phyloP scores from a whole-genome alignment of 2,888 invertebrate genomes.

The Athalia circularis region DNA sequence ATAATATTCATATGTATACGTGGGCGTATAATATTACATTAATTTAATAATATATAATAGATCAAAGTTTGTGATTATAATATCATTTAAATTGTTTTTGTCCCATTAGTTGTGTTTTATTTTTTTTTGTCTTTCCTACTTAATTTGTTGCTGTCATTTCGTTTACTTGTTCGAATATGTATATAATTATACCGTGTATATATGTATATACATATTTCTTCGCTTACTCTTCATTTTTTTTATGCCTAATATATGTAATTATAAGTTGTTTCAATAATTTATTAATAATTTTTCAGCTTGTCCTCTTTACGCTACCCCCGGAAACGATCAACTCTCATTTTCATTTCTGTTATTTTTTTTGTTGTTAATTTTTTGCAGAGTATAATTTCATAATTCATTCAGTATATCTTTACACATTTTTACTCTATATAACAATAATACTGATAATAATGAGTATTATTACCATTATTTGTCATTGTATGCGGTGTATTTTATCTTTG shows the following conservation, averaged over 20 bases:
- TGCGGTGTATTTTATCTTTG: background rate
- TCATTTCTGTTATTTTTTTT: background rate
- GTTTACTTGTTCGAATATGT: background rate
- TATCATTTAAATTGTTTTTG: constrained; percentile 44
- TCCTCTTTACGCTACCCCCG: too few species aligned
- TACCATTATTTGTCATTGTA: background rate
- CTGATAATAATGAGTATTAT: background rate
- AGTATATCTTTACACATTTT: background rate
- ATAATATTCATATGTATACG: background rate
- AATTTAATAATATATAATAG: constrained; percentile 14
- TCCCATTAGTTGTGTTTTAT: too few species aligned
- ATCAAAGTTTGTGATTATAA: constrained; percentile 74
- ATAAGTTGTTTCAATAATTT: too few species aligned
- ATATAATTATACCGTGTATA: background rate
- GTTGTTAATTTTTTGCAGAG: background rate
- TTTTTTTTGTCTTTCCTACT: too few species aligned
- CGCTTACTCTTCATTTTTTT: too few species aligned
- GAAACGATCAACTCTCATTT: background rate
- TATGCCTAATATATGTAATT: too few species aligned
- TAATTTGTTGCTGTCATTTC: too few species aligned
- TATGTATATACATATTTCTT: background rate
- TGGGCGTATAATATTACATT: background rate
- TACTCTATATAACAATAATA: background rate
- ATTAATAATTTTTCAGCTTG: too few species aligned
- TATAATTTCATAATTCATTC: background rate